These are phyloP conservation scores for Leptodactylus fuscus DNA, from an alignment of 2,113 vertebrate species.

Conservation along the genomic window DNA sequence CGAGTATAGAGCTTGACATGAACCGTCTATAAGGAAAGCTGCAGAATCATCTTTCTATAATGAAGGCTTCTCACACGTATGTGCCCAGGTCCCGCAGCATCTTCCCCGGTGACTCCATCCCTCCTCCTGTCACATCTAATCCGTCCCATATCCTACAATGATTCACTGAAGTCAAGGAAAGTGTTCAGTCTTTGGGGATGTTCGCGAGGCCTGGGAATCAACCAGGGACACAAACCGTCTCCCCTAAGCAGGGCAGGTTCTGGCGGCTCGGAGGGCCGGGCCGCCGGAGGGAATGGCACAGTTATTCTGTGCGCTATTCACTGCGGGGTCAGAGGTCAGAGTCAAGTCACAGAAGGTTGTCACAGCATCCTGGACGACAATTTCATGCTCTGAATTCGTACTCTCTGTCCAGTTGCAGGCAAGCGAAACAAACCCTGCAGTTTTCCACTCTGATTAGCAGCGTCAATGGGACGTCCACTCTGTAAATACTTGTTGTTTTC, in stretches of 20 bases:
- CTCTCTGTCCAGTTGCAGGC: constrained; percentile 50
- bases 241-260: background rate
- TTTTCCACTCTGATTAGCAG: constrained; percentile 60
- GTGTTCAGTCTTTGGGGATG: background rate
- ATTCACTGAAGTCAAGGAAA: constrained; percentile 29
- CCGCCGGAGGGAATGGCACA: constrained; percentile 27
- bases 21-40: too few relatives aligned
- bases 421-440: constrained; percentile 51
- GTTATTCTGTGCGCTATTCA: constrained; percentile 40
- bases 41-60: too few relatives aligned
- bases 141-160: constrained; percentile 20
- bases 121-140: constrained; percentile 54
- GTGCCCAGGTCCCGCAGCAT: background rate
- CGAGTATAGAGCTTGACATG: too few relatives aligned
- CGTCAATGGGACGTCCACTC: constrained; percentile 38
- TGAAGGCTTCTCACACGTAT: background rate
- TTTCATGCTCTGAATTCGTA: constrained; percentile 55
- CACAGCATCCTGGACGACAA: constrained; percentile 50
- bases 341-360: constrained; percentile 57
- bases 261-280: constrained; percentile 35
- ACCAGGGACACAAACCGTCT: constrained; percentile 9
- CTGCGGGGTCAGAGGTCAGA: constrained; percentile 51
- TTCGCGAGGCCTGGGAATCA: constrained; percentile 12
- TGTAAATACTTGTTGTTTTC: constrained; percentile 51
- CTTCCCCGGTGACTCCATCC: background rate